Conservation (phyloP, 2,113 vertebrate species). For the Candoia aspera region DNA sequence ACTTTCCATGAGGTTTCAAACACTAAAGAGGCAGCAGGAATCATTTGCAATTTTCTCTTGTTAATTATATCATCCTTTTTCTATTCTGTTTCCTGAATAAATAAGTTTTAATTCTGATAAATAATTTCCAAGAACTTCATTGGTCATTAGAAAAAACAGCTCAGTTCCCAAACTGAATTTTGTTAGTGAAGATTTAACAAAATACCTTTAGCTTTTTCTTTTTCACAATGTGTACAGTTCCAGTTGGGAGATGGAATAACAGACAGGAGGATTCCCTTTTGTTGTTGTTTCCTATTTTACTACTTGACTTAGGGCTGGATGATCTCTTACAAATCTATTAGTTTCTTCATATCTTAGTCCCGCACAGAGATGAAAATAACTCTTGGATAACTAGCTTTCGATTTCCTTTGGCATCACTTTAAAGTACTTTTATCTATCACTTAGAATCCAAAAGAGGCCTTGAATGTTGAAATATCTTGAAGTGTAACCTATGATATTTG, state of each 20-base stretch:
- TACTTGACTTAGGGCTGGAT: background rate
- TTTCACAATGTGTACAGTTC: background rate
- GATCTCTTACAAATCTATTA: background rate
- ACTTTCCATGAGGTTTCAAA: background rate
- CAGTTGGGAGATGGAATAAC: background rate
- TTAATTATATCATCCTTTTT: slow-evolving; percentile 21
- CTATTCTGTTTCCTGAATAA: background rate
- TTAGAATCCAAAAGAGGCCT: background rate
- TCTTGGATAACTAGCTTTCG: background rate
- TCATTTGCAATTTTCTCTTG: background rate
- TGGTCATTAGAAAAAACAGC: background rate
- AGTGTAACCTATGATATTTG: background rate
- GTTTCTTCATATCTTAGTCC: background rate
- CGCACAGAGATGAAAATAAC: background rate
- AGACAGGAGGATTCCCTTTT: background rate
- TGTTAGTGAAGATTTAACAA: background rate
- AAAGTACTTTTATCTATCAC: background rate
- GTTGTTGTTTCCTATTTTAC: background rate
- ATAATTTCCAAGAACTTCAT: background rate
- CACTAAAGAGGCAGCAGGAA: background rate
- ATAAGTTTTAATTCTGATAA: background rate
- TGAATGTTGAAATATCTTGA: background rate
- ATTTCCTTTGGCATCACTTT: background rate
- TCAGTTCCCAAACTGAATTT: background rate
- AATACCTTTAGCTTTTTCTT: background rate